Evolutionary conservation across 2,113 vertebrate species (phyloP).

Genomic region (Malurus cyaneus): DNA sequence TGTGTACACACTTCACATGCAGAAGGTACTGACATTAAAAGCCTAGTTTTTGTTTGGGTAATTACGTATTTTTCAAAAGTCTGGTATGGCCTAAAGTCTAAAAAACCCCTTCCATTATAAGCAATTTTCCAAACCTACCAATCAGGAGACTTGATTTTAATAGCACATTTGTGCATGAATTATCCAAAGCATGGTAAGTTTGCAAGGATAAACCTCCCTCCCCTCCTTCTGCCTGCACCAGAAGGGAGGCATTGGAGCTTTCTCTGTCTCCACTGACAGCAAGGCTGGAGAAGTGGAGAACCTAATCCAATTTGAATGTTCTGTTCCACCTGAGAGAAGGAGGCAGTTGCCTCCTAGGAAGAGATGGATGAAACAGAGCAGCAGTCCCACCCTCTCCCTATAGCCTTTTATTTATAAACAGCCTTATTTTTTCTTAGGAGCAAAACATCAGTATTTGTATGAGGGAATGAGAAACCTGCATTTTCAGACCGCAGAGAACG

Average conservation of each 20-base stretch:
- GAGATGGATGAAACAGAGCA: background rate
- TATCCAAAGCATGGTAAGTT: background rate
- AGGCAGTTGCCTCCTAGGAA: background rate
- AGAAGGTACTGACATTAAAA: background rate
- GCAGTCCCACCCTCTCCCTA: background rate
- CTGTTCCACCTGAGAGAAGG: background rate
- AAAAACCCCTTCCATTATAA: fast-evolving
- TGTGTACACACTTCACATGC: background rate
- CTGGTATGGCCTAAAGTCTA: background rate
- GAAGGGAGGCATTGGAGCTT: fast-evolving
- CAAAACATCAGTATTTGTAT: no score
- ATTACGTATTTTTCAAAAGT: background rate
- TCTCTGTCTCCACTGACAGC: background rate
- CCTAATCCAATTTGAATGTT: background rate
- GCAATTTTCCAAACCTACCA: background rate
- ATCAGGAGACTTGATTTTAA: background rate
- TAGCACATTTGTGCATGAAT: background rate
- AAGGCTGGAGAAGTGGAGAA: background rate
- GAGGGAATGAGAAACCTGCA: background rate
- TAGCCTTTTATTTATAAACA: background rate
- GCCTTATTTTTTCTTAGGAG: background rate
- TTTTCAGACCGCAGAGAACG: background rate
- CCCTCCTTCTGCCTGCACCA: background rate
- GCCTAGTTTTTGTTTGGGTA: background rate
- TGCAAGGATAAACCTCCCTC: background rate